Evolutionary conservation across 2,888 invertebrate species (phyloP).

Genomic region (Chaetogeoica ovagalla): DNA sequence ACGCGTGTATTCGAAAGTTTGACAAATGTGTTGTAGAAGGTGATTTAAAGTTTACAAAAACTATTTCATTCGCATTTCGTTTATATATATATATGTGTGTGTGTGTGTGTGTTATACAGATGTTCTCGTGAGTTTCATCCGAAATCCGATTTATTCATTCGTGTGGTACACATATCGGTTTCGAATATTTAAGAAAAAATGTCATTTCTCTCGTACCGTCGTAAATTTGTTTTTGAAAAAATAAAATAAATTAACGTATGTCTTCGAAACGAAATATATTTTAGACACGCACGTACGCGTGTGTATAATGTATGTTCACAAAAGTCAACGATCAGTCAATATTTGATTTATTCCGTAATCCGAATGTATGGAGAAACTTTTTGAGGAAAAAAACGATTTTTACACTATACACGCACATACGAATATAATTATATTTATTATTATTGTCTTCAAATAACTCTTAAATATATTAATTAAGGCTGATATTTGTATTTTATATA

Average conservation of each 20-base stretch:
- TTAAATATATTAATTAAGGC: background rate
- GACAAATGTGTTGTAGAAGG: conserved; percentile 12
- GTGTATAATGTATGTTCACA: no score
- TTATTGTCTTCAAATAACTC: conserved; percentile 1
- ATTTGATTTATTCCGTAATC: no score
- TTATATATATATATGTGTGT: background rate
- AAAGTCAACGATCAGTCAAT: no score
- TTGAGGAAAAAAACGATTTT: background rate
- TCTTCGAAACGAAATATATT: background rate
- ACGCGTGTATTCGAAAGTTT: conserved; percentile 1
- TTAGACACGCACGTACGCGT: background rate
- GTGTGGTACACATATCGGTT: background rate
- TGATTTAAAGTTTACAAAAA: conserved; percentile 8
- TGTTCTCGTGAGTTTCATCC: conserved; percentile 5
- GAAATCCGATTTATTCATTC: conserved; percentile 35
- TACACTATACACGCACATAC: background rate
- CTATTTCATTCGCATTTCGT: conserved; percentile 22
- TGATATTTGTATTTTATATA: no score
- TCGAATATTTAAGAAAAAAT: background rate
- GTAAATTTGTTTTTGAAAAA: background rate
- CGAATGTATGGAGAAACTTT: no score
- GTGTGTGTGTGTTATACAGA: background rate
- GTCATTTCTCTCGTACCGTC: no score
- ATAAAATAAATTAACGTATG: background rate
- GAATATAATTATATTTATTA: background rate